Percentiles rank a stretch among this genome's conserved stretches.
Evolutionary conservation across 2,113 vertebrate genomes (phyloP).

Genomic region (Lophotis ruficrista): DNA sequence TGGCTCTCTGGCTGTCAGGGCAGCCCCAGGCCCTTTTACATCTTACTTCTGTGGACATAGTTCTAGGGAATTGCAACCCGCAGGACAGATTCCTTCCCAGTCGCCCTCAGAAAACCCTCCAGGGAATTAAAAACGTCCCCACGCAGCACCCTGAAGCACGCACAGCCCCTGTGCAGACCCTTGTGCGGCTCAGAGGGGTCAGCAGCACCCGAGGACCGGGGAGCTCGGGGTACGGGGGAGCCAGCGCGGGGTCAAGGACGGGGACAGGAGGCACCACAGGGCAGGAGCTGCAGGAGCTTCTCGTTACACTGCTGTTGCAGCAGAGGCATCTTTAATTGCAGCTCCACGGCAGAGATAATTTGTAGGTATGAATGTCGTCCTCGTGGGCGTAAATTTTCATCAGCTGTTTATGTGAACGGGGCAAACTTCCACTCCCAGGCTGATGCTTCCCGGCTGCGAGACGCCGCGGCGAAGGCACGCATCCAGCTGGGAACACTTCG

Average conservation of each 20-base stretch:
- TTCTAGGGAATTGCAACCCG: neutral
- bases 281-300: neutral
- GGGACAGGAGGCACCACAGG: neutral
- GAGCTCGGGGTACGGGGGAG: fast-evolving
- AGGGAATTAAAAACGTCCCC: neutral
- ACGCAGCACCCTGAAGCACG: fast-evolving
- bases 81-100: neutral
- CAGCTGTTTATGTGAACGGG: neutral
- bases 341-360: neutral
- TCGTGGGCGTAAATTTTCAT: neutral
- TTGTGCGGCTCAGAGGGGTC: neutral
- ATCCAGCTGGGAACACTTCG: neutral
- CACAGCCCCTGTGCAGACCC: neutral
- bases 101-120: neutral
- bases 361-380: neutral
- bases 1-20: neutral
- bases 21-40: neutral
- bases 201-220: neutral
- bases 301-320: neutral
- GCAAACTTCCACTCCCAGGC: neutral
- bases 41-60: neutral
- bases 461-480: fast-evolving
- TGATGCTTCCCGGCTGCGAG: neutral
- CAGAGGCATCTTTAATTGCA: neutral
- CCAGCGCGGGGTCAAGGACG: neutral